Percentiles rank a stretch among this genome's conserved stretches.
Conservation (phyloP, 2,797 vertebrate species). For the Platalea minor region DNA sequence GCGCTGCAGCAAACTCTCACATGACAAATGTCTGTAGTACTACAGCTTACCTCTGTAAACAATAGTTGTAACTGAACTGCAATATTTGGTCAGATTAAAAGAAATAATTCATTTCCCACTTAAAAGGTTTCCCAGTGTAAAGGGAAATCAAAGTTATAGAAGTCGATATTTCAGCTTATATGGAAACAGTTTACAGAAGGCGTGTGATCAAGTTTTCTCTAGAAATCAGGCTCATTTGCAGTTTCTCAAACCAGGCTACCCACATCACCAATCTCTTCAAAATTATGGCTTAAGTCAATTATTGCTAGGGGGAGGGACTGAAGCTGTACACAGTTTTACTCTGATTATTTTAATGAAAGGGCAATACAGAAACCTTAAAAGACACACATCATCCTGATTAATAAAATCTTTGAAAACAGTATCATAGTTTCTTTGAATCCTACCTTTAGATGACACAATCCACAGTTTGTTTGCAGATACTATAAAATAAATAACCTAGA, state of each 20-base stretch:
- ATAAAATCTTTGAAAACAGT: neutral
- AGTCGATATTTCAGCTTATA: neutral
- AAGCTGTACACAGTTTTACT: neutral
- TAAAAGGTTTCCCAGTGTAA: neutral
- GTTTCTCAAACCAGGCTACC: neutral
- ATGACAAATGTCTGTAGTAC: neutral
- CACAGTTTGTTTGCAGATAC: neutral
- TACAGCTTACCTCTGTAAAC: neutral
- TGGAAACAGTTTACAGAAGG: neutral
- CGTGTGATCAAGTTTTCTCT: neutral
- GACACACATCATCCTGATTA: neutral
- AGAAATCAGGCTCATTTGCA: neutral
- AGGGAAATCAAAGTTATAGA: neutral
- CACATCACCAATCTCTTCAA: neutral
- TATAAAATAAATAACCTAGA: neutral
- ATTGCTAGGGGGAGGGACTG: neutral
- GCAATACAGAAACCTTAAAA: neutral
- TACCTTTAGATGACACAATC: neutral
- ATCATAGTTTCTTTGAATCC: neutral
- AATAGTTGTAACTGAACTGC: neutral
- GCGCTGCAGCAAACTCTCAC: neutral
- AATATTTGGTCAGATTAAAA: neutral
- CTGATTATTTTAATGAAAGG: neutral
- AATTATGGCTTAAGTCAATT: neutral
- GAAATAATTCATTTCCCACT: neutral